Conservation (phyloP, 1,140 invertebrate genomes). For the Leptopilina clavipes region DNA sequence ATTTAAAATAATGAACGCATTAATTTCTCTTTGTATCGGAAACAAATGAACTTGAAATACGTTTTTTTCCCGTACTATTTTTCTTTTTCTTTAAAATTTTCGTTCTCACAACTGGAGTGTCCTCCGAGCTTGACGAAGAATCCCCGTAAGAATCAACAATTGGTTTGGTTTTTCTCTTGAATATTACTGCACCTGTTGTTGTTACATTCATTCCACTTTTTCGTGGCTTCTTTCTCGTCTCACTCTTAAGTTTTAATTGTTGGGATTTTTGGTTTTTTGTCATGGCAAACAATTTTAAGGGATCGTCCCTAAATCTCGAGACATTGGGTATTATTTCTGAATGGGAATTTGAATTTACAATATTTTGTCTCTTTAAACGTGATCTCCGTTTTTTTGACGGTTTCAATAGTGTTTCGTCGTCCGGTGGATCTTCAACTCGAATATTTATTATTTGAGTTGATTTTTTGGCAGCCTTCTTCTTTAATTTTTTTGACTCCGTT, state of each 20-base stretch:
- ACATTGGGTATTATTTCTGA: slow-evolving; percentile 47
- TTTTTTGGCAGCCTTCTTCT: slow-evolving; percentile 69
- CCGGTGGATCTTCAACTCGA: slow-evolving; percentile 39
- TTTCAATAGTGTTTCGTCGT: slow-evolving; percentile 54
- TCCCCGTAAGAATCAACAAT: slow-evolving; percentile 66
- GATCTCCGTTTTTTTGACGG: slow-evolving; percentile 75
- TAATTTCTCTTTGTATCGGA: slow-evolving; percentile 12
- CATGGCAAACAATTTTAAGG: slow-evolving; percentile 72
- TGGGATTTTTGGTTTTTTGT: slow-evolving; percentile 63
- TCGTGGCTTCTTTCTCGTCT: slow-evolving; percentile 74
- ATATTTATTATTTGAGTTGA: slow-evolving; percentile 61
- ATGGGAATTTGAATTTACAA: slow-evolving; percentile 58
- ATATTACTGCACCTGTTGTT: slow-evolving; percentile 26
- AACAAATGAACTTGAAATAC: slow-evolving; percentile 36
- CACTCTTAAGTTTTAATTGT: slow-evolving; percentile 61
- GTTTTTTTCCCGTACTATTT: slow-evolving; percentile 38
- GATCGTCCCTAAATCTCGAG: slow-evolving; percentile 50
- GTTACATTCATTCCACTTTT: slow-evolving; percentile 69
- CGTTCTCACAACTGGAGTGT: slow-evolving; percentile 50
- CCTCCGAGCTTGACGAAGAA: slow-evolving; percentile 74
- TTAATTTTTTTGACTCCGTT: slow-evolving; percentile 71
- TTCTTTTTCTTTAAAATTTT: slow-evolving; percentile 37
- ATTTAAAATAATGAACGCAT: not conserved
- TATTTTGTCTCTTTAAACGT: slow-evolving; percentile 64
- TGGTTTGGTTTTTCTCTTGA: slow-evolving; percentile 60